Evolutionary conservation across 2,888 invertebrate genomes (phyloP).

Genomic region (Drosophila anomelani): DNA sequence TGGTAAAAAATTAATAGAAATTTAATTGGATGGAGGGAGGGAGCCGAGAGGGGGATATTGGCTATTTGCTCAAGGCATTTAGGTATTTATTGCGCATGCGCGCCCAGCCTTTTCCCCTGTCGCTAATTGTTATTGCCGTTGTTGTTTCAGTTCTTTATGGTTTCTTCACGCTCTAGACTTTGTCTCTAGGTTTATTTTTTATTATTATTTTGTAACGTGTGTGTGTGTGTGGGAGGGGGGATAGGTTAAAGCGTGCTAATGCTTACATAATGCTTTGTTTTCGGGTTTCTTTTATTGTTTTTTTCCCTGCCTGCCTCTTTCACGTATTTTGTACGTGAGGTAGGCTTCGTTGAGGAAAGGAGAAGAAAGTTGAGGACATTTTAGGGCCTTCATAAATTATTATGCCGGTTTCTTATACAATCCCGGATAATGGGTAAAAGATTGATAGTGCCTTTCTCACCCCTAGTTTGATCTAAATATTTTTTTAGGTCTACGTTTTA

Average conservation of each 20-base stretch:
- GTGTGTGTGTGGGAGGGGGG: slow-evolving; percentile 22
- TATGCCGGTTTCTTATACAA: slow-evolving; percentile 21
- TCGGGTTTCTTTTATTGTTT: slow-evolving; percentile 28
- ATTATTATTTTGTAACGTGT: slow-evolving; percentile 9
- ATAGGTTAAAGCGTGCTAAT: slow-evolving; percentile 66
- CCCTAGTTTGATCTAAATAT: slow-evolving; percentile 17
- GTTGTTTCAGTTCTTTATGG: slow-evolving; percentile 56
- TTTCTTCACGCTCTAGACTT: slow-evolving; percentile 58
- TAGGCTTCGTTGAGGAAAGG: slow-evolving; percentile 11
- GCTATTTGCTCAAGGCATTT: slow-evolving; percentile 23
- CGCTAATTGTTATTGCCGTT: slow-evolving; percentile 36
- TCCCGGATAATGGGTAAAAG: slow-evolving; percentile 1
- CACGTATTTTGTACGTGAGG: slow-evolving; percentile 43
- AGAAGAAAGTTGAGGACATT: slow-evolving; percentile 34
- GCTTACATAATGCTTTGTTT: slow-evolving; percentile 63
- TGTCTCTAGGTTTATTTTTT: slow-evolving; percentile 12
- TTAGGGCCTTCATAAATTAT: slow-evolving; percentile 38
- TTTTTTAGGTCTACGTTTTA: slow-evolving; percentile 13
- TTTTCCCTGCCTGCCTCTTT: not conserved
- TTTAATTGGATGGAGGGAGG: slow-evolving; percentile 62
- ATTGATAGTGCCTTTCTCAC: slow-evolving; percentile 13
- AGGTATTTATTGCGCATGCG: slow-evolving; percentile 73
- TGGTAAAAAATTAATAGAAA: slow-evolving; percentile 62
- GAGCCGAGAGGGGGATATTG: slow-evolving; percentile 23
- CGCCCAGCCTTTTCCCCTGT: slow-evolving; percentile 25